phyloP scores from a whole-genome alignment of 2,113 vertebrate species.

The Leptosomus discolor region DNA sequence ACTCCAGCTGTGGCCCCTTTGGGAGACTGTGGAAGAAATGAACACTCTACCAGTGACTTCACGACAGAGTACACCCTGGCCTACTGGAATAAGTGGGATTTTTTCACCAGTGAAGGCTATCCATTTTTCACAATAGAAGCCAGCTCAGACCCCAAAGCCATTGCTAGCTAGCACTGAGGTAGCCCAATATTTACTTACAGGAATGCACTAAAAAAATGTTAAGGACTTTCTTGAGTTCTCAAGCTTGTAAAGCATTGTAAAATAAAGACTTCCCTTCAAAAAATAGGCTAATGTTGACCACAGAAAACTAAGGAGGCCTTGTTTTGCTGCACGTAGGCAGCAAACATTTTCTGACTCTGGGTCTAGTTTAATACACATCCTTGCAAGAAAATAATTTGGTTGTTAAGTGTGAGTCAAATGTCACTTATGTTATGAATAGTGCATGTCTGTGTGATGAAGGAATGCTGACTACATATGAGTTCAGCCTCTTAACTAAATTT shows the following conservation, averaged over 20 bases:
- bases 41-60: neutral
- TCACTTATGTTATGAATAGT: constrained; percentile 54
- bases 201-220: neutral
- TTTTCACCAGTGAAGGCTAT: neutral
- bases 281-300: neutral
- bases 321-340: neutral
- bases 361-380: constrained; percentile 39
- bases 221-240: neutral
- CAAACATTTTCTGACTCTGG: constrained; percentile 48
- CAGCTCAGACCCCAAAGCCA: neutral
- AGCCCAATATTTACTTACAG: neutral
- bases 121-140: neutral
- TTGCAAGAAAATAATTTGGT: constrained; percentile 69
- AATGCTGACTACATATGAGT: constrained; percentile 61
- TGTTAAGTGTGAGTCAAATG: constrained; percentile 65
- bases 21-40: neutral
- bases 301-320: neutral
- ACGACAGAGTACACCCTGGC: neutral
- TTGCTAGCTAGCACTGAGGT: neutral
- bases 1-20: neutral
- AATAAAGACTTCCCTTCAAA: neutral
- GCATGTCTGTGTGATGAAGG: constrained; percentile 61
- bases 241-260: constrained; percentile 24
- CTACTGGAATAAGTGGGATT: neutral
- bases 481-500: constrained; percentile 51